Evolutionary conservation across 2,797 vertebrate species (phyloP).

Genomic region (Darevskia mixta): DNA sequence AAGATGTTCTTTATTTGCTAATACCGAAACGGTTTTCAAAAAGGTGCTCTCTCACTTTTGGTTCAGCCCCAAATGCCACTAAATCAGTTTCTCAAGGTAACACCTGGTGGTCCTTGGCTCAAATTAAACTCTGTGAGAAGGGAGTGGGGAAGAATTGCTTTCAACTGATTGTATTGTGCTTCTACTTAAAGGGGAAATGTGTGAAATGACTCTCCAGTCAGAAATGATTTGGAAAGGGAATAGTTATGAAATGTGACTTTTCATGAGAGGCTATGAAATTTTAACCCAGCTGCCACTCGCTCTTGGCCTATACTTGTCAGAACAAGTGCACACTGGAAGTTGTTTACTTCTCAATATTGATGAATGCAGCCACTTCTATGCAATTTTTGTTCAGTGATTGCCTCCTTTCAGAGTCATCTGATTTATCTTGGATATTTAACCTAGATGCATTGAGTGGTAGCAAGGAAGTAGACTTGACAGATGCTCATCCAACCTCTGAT

Average conservation of each 20-base stretch:
- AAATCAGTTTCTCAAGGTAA: neutral
- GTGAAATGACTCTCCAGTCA: constrained; percentile 28
- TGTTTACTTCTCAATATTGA: constrained; percentile 32
- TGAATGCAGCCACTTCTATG: constrained; percentile 1
- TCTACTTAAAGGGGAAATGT: constrained; percentile 11
- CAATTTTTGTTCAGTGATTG: neutral
- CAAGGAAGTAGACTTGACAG: neutral
- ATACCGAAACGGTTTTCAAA: neutral
- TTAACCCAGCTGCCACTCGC: constrained; percentile 15
- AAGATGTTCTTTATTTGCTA: neutral
- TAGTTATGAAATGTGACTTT: constrained; percentile 39
- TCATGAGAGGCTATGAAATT: constrained; percentile 46
- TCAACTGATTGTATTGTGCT: neutral
- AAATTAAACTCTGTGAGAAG: neutral
- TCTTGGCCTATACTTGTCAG: constrained; percentile 42
- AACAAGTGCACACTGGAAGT: constrained; percentile 25
- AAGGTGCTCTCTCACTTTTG: neutral
- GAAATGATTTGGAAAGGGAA: constrained; percentile 45
- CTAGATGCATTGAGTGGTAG: neutral
- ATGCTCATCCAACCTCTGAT: neutral
- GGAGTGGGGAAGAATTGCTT: neutral
- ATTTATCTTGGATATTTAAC: neutral
- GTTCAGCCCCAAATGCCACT: neutral
- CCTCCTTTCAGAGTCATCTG: neutral
- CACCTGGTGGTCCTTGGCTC: neutral